Conservation (phyloP, 1,140 invertebrate species). For the Conus betulinus region DNA sequence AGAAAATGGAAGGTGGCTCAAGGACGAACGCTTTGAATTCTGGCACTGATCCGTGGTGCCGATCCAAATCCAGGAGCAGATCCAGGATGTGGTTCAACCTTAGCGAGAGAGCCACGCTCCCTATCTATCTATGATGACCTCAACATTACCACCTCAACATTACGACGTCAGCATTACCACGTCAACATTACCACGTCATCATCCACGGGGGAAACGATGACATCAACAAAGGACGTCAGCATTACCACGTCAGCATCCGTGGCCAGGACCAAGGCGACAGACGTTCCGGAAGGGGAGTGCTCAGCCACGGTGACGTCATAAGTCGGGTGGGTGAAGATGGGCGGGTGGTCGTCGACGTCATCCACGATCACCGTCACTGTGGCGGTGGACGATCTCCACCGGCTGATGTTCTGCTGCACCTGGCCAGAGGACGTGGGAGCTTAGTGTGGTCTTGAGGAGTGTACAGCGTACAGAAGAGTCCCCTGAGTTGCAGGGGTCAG, state of each 20-base stretch:
- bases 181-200: background rate
- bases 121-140: too few relatives aligned
- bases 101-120: too few relatives aligned
- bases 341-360: slow-evolving; percentile 28
- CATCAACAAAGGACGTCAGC: background rate
- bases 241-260: slow-evolving; percentile 13
- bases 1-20: too few relatives aligned
- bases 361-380: slow-evolving; percentile 10
- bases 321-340: background rate
- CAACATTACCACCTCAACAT: background rate
- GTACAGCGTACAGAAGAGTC: too few relatives aligned
- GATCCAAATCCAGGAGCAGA: too few relatives aligned
- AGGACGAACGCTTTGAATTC: too few relatives aligned
- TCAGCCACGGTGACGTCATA: slow-evolving; percentile 12
- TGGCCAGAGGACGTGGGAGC: background rate
- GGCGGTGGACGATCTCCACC: background rate
- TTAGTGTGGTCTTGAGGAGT: too few relatives aligned
- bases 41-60: too few relatives aligned
- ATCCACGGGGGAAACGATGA: background rate
- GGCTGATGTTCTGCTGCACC: slow-evolving; percentile 13
- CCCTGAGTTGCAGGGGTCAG: too few relatives aligned
- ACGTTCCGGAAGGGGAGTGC: slow-evolving; percentile 10
- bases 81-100: too few relatives aligned
- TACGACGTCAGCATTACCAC: background rate
- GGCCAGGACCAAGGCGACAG: slow-evolving; percentile 6